Evolutionary conservation across 2,113 vertebrate genomes (phyloP).

Genomic region (Macroglossus sobrinus): DNA sequence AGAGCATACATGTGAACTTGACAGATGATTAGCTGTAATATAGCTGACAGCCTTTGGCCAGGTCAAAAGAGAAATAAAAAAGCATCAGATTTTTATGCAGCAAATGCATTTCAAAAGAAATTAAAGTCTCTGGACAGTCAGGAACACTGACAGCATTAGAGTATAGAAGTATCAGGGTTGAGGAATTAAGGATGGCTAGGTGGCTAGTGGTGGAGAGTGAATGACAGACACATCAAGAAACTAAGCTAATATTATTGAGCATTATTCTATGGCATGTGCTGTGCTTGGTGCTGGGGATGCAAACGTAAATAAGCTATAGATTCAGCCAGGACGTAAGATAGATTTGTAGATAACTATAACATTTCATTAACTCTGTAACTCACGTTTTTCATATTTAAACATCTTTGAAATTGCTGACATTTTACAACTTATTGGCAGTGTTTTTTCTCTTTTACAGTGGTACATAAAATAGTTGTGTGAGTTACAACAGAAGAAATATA

Average conservation of each 20-base stretch:
- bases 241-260: background rate
- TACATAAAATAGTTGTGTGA: background rate
- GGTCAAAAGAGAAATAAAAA: background rate
- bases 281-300: background rate
- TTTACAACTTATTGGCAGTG: background rate
- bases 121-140: background rate
- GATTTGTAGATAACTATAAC: background rate
- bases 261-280: background rate
- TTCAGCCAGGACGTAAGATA: background rate
- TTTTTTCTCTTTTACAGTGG: background rate
- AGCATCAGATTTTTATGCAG: background rate
- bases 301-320: background rate
- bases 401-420: background rate
- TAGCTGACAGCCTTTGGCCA: background rate
- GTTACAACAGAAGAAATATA: background rate
- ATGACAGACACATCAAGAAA: background rate
- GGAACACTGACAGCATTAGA: background rate
- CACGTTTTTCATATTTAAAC: background rate
- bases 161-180: background rate
- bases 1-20: background rate
- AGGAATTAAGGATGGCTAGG: background rate
- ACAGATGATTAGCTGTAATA: background rate
- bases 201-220: background rate
- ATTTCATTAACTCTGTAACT: background rate
- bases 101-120: background rate